Evolutionary conservation across 2,888 invertebrate genomes (phyloP), one percentile per base, ranked within the genome.

Genomic region (Acrobeloides nanus): DNA sequence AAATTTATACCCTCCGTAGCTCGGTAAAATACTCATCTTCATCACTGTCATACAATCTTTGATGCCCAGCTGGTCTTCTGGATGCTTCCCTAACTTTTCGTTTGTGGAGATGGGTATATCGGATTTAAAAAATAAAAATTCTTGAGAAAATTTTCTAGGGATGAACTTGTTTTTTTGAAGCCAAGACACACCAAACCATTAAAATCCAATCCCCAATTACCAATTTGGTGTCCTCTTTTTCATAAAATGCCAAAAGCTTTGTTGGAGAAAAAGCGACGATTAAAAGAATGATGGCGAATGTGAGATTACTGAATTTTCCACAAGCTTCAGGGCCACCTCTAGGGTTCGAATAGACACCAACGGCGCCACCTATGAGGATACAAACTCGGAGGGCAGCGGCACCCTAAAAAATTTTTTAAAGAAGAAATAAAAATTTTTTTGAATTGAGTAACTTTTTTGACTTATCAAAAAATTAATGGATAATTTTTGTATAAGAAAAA

Each of bases 181-280:
- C 69, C 20, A 71, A 51, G 24, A 72, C 58, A 34, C 67, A 69
- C 70, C 70, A 70, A 31, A 67, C 59, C 70, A 70, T 71, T 15
- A 70, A 62, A 38, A 70, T 70, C 70, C 70, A 70, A 49, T 70
- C 70, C 17, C 70, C 70, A 33, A 70, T 61, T 15, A 65, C 68
- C 38, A 71, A 45, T 31, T 51, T 40, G 18, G 51, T 26, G 18
- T 61, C 43, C 18, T 62, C 60, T 39, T 66, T 62, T 46, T 70
- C 70, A 46, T 71, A 69, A 52, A 70, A 72, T 3, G 70, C 70
- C 3, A 70, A 55, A 20, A 70, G 52, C 37, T 70, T 70, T 7
- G 68, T 60, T 5, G 70, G 70, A 4, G 70, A 68, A 33, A 70
- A 71, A 6, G 70, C 70, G 25, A 71, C 55, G 29, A 71, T 66